Evolutionary conservation across 2,113 vertebrate species (phyloP).

Genomic region (Chaetorhynchus papuensis): DNA sequence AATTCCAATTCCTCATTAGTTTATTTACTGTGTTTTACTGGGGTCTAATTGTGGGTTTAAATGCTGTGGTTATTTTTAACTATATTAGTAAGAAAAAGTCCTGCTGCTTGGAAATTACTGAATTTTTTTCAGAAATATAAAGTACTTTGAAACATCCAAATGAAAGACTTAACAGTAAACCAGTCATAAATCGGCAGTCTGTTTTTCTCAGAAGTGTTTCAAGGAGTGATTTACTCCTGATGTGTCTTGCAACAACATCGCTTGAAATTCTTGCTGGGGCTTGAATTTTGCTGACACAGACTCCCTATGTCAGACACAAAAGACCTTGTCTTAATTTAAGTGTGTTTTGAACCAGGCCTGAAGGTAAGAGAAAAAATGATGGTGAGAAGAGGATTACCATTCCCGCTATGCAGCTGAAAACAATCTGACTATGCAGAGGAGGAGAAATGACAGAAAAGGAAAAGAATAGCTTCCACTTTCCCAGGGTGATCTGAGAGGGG

Average conservation of each 20-base stretch:
- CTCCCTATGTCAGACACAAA: background rate
- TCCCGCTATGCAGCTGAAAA: background rate
- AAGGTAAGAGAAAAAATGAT: background rate
- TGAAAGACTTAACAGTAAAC: background rate
- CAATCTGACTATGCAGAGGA: background rate
- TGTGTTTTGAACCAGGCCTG: background rate
- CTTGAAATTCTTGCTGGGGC: background rate
- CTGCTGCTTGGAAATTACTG: background rate
- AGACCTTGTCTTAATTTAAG: background rate
- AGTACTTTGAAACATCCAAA: background rate
- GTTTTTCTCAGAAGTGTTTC: background rate
- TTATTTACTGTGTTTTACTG: background rate
- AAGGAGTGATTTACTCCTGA: background rate
- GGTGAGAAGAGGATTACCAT: background rate
- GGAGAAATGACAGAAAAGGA: background rate
- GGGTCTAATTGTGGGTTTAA: background rate
- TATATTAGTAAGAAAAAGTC: background rate
- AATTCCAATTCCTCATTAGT: background rate
- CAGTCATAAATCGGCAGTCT: accelerated
- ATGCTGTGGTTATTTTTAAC: background rate
- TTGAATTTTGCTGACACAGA: background rate
- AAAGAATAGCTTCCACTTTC: background rate
- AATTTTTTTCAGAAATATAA: background rate
- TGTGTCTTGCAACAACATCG: background rate
- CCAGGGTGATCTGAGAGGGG: accelerated